Base-by-base conservation (phyloP, 2,888 invertebrate genomes). In the Neoascia interrupta region DNA sequence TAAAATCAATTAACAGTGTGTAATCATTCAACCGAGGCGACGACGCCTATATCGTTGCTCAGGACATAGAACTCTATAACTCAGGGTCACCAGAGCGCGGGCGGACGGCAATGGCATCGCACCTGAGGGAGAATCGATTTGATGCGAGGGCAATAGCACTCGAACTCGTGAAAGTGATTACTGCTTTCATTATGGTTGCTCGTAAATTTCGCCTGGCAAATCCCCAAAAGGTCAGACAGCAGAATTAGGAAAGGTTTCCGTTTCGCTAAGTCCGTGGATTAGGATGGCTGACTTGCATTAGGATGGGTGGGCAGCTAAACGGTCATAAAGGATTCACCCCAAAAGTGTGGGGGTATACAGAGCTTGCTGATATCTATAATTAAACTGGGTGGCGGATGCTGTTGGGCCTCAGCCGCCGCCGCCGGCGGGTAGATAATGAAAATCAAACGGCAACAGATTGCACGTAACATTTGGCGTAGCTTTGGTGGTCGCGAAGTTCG, bases 361-460 rank as follows among this genome's bases (percentile, higher is more conserved):
- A 8, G 21, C 15, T 53, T 21, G 16, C 26, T 66, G 49, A 47
- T 68, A 45, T 28, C 18, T 23, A 16, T 66, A 66, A 66, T 68
- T 68, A 49, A 15, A 41, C 16, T 43, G 47, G 36, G 5, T 13
- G 45, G 64, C 0, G 13, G 45, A 13, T 26, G 2, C 13, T 11
- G n/a, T 28, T 23, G 13, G 18, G n/a, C n/a, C n/a, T n/a, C n/a
- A n/a, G n/a, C n/a, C n/a, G n/a, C n/a, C n/a, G n/a, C n/a, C 41
- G 15, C 31, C 41, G 8, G 43, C 31, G 31, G 31, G 11, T 11
- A 34, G 28, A 64, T 58, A 56, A 64, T 49, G 58, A 58, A 73
- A 56, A 49, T 51, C 56, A 72, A 72, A 61, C 28, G 61, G 54
- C 61, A 75, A 69, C 75, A 75, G 75, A 63, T 75, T 69, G 69